Evolutionary conservation across 2,113 vertebrate genomes (phyloP), one percentile per base, ranked within the genome.

Genomic region (Microtus richardsoni): DNA sequence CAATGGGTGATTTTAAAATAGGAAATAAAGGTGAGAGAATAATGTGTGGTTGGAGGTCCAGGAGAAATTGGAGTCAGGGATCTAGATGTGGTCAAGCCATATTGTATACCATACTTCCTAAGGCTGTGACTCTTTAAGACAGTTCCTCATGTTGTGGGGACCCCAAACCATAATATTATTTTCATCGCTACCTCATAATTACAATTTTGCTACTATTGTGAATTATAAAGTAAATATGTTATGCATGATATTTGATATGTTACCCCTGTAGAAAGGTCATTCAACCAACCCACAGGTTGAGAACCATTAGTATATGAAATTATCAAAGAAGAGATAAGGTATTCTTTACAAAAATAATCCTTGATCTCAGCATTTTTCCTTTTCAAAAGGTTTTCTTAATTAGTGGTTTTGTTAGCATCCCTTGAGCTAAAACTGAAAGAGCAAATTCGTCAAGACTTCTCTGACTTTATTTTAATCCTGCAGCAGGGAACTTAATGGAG

Each of bases 121-220:
- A n/a, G 7, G 16, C 68, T 33, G 16, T n/a, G 6, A 71, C 1
- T 0, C 33, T n/a, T n/a, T n/a, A 71, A n/a, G 7, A 3, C 33
- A 71, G 7, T 71, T 71, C 36, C 36, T n/a, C 36, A n/a, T 0
- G 5, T 8, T 9, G 68, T n/a, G 16, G 16, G 19, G 2, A 9
- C 36, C 1, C 1, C 7, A 71, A 71, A n/a, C 68, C 36, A 71
- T 7, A 71, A 17, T 36, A 36, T 36, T 70, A 70, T 36, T 70
- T 70, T 33, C 33, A 36, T 36, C 33, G 33, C 68, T 70, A 36
- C 68, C 16, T 70, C 33, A 70, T 36, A 70, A 7, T 16, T 70
- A 33, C 68, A 36, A 16, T 70, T 36, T 70, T 36, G 14, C 14
- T 70, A 70, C 33, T 36, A 17, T 17, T 36, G 16, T 70, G 68